Base-by-base conservation (phyloP, 2,113 vertebrate species). In the Corapipo altera region DNA sequence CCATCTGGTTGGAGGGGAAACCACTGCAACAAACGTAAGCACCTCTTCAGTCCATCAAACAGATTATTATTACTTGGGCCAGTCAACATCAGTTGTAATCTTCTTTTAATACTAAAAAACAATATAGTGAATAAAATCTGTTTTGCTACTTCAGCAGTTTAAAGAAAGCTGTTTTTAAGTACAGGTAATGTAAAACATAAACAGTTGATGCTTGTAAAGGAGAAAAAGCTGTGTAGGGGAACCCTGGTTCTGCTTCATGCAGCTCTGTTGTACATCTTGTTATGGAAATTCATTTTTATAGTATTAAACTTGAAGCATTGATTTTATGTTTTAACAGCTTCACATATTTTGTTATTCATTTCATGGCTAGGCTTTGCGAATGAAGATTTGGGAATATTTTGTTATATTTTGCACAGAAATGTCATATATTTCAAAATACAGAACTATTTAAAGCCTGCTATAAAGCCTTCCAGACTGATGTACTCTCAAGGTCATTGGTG, bases 11-110 rank as follows among this genome's bases (percentile, higher is more conserved):
- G 98, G 98, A 96, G 97, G 65, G 97, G 97, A 74, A 97, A 88
- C 52, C 75, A 93, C 43, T 98, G 95, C 17, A 97, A 98, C 83
- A 97, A 98, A 97, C 97, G 97, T 98, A 96, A 97, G 98, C 93
- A 57, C 32, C 58, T 88, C 51, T 23, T 5, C 71, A 72, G 59
- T 62, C 24, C 83, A 86, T 70, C 80, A 70, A n/a, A 79, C 22
- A 15, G 24, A 30, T 58, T 8, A 5, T 74, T 79, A 28, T 27
- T 44, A 37, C 61, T 89, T 58, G 76, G 62, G 24, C 35, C 35
- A 41, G 9, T n/a, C 32, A 19, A 59, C 55, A 67, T 6, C 39
- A 85, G 26, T n/a, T 82, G 15, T 33, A 70, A 70, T 57, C n/a
- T 49, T 44, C 72, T 67, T 92, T 92, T 65, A 83, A 95, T 94